A percentile compares a stretch with the other conserved stretches of the same genome.
These are phyloP conservation scores for Graptemys geographica DNA, from an alignment of 2,797 vertebrate genomes.

Conservation along the genomic window DNA sequence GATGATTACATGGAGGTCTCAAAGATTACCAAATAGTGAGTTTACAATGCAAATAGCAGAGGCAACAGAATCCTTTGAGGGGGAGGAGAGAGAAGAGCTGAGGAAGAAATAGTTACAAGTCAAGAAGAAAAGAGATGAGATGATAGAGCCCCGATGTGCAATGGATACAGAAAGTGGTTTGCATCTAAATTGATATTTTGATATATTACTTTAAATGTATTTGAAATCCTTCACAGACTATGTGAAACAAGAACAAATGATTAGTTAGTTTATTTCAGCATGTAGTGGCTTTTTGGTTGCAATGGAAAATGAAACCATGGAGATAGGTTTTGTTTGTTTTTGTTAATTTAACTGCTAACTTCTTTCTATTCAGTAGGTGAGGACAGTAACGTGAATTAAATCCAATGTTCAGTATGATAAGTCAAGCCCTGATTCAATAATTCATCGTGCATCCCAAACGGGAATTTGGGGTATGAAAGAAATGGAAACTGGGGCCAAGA, in stretches of 20 bases:
- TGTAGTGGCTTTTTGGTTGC: neutral
- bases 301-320: neutral
- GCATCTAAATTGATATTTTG: neutral
- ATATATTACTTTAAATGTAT: neutral
- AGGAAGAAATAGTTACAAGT: neutral
- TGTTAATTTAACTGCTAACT: neutral
- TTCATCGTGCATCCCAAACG: neutral
- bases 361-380: neutral
- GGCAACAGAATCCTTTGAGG: neutral
- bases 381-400: neutral
- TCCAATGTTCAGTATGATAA: neutral
- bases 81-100: neutral
- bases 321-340: neutral
- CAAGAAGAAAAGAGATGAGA: neutral
- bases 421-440: neutral
- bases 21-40: neutral
- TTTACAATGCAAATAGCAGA: neutral
- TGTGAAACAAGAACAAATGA: neutral
- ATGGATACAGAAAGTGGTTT: neutral
- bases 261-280: neutral
- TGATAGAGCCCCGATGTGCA: neutral
- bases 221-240: neutral
- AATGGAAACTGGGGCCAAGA: neutral
- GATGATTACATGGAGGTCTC: neutral
- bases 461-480: neutral